Percentiles rank a stretch among this genome's conserved stretches.
phyloP scores from a whole-genome alignment of 2,113 vertebrate species.

The Microcebus lehilahytsara region DNA sequence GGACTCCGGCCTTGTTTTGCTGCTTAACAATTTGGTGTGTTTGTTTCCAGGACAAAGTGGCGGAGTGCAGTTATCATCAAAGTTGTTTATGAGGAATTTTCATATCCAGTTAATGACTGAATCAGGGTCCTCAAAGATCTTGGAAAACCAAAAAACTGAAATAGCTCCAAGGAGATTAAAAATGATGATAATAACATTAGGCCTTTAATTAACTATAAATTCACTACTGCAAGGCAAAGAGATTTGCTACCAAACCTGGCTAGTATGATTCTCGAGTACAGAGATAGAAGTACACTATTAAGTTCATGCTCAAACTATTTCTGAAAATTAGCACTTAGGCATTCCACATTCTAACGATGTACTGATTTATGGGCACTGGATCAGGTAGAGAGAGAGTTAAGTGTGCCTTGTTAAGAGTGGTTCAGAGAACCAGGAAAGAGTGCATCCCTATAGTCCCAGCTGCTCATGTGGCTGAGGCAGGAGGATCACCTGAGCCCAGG shows the following conservation, averaged over 20 bases:
- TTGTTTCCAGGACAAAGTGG: neutral
- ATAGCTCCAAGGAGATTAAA: constrained; percentile 36
- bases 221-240: neutral
- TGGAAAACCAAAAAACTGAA: constrained; percentile 41
- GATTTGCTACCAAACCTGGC: neutral
- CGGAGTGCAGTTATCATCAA: constrained; percentile 28
- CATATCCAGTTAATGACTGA: constrained; percentile 40
- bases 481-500: neutral
- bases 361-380: neutral
- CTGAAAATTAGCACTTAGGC: neutral
- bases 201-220: constrained; percentile 27
- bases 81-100: constrained; percentile 46
- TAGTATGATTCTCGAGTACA: neutral
- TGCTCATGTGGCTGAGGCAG: neutral
- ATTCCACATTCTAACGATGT: neutral
- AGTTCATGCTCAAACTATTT: neutral
- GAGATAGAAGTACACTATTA: neutral
- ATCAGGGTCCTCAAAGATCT: constrained; percentile 29
- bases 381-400: neutral
- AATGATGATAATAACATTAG: constrained; percentile 11
- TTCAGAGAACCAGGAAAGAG: neutral
- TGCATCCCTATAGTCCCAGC: neutral
- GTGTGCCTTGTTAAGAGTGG: neutral
- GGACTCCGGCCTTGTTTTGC: neutral
- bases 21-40: constrained; percentile 3